Base-by-base conservation (phyloP, 1,140 invertebrate genomes). In the Popillia japonica region DNA sequence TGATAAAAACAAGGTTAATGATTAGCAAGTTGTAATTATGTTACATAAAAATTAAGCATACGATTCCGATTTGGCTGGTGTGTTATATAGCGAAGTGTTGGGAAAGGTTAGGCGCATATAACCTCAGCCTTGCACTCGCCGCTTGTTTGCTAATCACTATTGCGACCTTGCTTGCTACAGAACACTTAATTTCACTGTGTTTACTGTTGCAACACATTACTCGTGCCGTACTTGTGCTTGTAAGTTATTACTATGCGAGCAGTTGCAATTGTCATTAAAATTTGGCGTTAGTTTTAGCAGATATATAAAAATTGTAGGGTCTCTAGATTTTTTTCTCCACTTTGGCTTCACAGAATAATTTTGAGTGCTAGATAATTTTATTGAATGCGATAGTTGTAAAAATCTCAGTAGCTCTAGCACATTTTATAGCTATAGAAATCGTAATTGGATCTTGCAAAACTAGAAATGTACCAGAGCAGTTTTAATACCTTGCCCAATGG, bases 61-160 rank as follows among this genome's bases (percentile, higher is more conserved):
- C 61, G 61, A 17, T 55, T n/a, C 48, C 27, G 20, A 34, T 68
- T 68, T 22, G 20, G 61, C 4, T 11, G 61, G 61, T 68, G 22
- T 68, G 61, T 27, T 68, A 22, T 68, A 68, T 14, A 68, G 61
- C 61, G 20, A 22, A 14, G 61, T 68, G 27, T 68, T 68, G 61
- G 22, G 61, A 68, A 68, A 68, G 61, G 61, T 68, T 68, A 68
- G 61, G 61, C 61, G 61, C 61, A 68, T 68, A 68, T 68, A 68
- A 68, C 61, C 61, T 68, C 61, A 68, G 61, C 61, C 61, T 68
- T 68, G 61, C 61, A 68, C 61, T 68, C 61, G 61, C 61, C 6
- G 61, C 61, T 17, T 68, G 61, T 23, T 68, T 68, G 61, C 61
- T 68, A 68, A 68, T 68, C 61, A 68, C 22, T 68, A 0, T 7